phyloP scores from a whole-genome alignment of 2,797 vertebrate species.

The Microcaecilia unicolor region DNA sequence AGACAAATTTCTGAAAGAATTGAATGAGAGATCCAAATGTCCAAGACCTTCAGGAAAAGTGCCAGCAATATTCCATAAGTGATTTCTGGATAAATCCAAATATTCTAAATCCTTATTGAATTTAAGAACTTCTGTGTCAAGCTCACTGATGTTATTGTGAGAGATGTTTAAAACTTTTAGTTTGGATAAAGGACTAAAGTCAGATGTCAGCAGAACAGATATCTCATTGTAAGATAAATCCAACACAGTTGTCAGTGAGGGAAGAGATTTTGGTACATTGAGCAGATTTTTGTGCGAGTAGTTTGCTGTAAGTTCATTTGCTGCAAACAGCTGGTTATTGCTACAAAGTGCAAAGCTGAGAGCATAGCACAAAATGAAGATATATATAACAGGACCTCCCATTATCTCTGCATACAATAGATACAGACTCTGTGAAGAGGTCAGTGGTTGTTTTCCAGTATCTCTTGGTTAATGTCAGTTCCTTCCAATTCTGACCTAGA shows the following conservation, averaged over 20 bases:
- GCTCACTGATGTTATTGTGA: conserved; percentile 50
- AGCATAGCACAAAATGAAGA: too few relatives aligned
- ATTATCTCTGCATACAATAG: too few relatives aligned
- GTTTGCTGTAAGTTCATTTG: conserved; percentile 18
- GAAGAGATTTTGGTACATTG: conserved; percentile 49
- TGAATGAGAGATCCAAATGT: conserved; percentile 64
- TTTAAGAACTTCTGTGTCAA: conserved; percentile 51
- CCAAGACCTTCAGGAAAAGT: conserved; percentile 51
- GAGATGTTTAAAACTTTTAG: conserved; percentile 63
- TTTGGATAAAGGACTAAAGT: conserved; percentile 44
- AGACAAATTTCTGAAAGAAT: conserved; percentile 49
- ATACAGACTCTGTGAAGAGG: not conserved
- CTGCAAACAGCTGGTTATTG: conserved; percentile 5
- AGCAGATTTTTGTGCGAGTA: conserved; percentile 2
- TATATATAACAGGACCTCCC: too few relatives aligned
- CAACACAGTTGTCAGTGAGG: conserved; percentile 28
- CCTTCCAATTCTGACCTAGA: too few relatives aligned
- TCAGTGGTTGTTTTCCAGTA: conserved; percentile 1
- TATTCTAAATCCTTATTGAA: conserved; percentile 48
- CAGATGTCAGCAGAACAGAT: conserved; percentile 36
- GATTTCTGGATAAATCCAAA: conserved; percentile 74
- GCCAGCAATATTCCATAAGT: conserved; percentile 42
- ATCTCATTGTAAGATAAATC: conserved; percentile 73
- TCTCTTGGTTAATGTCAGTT: too few relatives aligned
- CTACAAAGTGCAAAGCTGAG: conserved; percentile 21